phyloP scores from a whole-genome alignment of 2,797 vertebrate species.

The Nannoperca obscura region DNA sequence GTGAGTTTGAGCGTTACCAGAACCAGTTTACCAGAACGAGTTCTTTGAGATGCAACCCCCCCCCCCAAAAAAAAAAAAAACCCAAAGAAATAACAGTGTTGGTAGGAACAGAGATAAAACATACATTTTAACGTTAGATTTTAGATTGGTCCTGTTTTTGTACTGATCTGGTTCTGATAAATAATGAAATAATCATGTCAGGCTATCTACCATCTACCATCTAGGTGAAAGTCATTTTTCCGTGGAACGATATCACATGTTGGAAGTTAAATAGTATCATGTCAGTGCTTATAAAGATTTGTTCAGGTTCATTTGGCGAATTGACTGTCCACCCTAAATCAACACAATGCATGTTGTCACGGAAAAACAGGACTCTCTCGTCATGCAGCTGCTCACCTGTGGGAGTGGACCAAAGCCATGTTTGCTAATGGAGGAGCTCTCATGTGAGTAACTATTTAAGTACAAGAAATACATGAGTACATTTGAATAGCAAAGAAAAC shows the following conservation, averaged over 20 bases:
- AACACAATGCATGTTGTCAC: conserved; percentile 40
- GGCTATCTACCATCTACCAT: not conserved
- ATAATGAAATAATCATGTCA: not conserved
- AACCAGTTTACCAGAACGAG: no score
- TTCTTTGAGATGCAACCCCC: no score
- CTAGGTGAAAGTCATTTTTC: not conserved
- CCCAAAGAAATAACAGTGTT: no score
- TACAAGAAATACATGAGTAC: not conserved
- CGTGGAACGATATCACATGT: not conserved
- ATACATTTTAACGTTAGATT: no score
- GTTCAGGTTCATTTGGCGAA: not conserved
- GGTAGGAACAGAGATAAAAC: no score
- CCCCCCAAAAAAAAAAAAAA: no score
- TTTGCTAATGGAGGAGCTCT: conserved; percentile 74
- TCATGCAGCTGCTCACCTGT: conserved; percentile 35
- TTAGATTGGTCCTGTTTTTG: not conserved
- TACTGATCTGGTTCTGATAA: not conserved
- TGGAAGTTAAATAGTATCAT: conserved; percentile 24
- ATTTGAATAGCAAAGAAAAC: not conserved
- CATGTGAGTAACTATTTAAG: not conserved
- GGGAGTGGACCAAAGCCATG: conserved; percentile 35
- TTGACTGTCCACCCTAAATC: conserved; percentile 53
- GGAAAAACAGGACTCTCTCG: conserved; percentile 4
- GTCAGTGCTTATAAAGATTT: conserved; percentile 22
- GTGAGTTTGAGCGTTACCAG: no score